Conservation (phyloP, 1,140 invertebrate genomes). For the Leptinotarsa lineolata region DNA sequence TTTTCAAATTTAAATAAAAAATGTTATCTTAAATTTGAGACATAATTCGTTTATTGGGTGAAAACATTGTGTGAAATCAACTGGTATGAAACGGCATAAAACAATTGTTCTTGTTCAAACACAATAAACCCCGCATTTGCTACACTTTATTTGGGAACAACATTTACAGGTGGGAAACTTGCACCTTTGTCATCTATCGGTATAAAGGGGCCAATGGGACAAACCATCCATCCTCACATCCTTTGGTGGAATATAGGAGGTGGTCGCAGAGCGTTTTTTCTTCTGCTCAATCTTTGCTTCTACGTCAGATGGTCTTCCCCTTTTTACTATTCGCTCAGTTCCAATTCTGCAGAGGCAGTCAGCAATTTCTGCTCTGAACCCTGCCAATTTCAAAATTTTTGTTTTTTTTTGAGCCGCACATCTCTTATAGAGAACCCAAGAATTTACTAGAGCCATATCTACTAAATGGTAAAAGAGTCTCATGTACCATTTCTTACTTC, state of each 20-base stretch:
- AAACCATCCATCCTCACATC: no score
- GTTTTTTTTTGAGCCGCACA: neutral
- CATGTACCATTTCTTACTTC: neutral
- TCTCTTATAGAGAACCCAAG: neutral
- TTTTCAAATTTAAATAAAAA: no score
- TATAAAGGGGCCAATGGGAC: no score
- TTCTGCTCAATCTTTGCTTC: neutral
- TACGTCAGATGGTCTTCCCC: neutral
- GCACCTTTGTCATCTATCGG: no score
- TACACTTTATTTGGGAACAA: neutral
- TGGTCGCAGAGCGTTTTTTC: neutral
- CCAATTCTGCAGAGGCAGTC: neutral
- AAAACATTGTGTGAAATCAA: neutral
- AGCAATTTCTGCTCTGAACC: neutral
- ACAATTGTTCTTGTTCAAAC: neutral
- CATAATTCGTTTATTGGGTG: no score
- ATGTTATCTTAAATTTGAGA: no score
- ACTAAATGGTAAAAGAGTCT: neutral
- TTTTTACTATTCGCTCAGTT: neutral
- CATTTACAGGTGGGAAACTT: no score
- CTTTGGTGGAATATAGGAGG: no score
- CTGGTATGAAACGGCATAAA: neutral
- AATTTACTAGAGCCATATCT: neutral
- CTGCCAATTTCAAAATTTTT: neutral
- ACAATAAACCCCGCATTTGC: neutral